Percentiles rank a stretch among this genome's conserved stretches.
Evolutionary conservation across 2,797 vertebrate species (phyloP).

Genomic region (Oceanodroma leucorhoa): DNA sequence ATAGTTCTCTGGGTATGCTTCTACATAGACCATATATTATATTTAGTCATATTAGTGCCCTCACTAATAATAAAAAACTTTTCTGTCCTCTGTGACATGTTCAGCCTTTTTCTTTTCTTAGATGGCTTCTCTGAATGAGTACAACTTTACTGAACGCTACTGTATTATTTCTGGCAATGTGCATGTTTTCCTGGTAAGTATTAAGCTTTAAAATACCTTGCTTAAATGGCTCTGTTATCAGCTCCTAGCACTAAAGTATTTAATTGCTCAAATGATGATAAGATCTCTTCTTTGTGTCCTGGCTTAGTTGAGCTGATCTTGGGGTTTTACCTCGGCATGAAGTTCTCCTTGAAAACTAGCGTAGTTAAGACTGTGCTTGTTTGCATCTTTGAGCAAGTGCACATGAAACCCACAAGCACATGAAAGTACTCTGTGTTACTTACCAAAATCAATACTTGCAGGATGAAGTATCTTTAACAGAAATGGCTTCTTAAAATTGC

Average conservation of each 20-base stretch:
- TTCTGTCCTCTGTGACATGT: neutral
- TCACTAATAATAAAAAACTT: neutral
- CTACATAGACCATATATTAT: neutral
- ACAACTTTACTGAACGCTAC: neutral
- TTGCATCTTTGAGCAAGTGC: neutral
- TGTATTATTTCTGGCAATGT: neutral
- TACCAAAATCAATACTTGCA: neutral
- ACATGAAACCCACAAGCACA: neutral
- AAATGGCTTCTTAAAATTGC: neutral
- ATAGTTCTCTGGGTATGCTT: neutral
- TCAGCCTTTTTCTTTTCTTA: neutral
- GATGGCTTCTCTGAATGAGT: neutral
- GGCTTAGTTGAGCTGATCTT: neutral
- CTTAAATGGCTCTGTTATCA: neutral
- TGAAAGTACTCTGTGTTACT: neutral
- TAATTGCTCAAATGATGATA: neutral
- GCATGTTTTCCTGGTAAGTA: neutral
- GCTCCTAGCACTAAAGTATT: neutral
- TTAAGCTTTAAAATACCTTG: neutral
- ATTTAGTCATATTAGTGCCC: neutral
- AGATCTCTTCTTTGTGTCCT: neutral
- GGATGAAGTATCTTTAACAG: neutral
- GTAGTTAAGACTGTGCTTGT: neutral
- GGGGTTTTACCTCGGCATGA: neutral
- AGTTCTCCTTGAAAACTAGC: neutral